These are phyloP conservation scores for Hyperopisus bebe DNA, from an alignment of 2,113 vertebrate species.

Conservation along the genomic window DNA sequence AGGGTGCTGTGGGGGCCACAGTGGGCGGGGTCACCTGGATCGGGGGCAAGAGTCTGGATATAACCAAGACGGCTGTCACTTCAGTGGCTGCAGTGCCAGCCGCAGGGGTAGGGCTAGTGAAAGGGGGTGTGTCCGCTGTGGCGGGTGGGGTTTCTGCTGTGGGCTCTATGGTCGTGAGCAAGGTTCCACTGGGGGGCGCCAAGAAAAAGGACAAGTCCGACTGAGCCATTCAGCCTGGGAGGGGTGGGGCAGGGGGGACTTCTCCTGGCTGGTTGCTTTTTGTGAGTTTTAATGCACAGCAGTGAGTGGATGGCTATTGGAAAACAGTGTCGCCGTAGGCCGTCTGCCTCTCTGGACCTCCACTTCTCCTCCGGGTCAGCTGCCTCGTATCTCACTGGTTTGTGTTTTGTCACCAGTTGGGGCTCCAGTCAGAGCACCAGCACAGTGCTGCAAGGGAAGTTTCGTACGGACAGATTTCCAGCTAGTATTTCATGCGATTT, in stretches of 20 bases:
- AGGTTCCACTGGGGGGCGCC: constrained; percentile 78
- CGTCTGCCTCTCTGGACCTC: neutral
- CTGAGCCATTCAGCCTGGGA: constrained; percentile 48
- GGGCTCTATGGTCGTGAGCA: constrained; percentile 84
- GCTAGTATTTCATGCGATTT: neutral
- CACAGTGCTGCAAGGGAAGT: neutral
- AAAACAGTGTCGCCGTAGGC: neutral
- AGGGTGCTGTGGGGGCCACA: constrained; percentile 86
- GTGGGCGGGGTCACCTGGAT: constrained; percentile 89
- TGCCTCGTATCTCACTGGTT: neutral
- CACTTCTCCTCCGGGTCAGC: neutral
- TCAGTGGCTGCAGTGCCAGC: constrained; percentile 83
- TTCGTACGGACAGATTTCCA: neutral
- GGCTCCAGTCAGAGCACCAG: neutral
- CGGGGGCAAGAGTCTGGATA: constrained; percentile 85
- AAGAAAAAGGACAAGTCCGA: constrained; percentile 98
- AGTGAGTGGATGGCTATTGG: neutral
- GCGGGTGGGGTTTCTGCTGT: constrained; percentile 83
- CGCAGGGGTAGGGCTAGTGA: constrained; percentile 84
- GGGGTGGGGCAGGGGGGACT: neutral
- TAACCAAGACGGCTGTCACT: constrained; percentile 85
- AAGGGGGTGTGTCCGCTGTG: constrained; percentile 80
- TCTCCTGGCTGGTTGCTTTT: neutral
- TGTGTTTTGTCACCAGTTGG: neutral
- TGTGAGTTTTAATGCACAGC: neutral